These are phyloP conservation scores for Zaprionus kolodkinae DNA, from an alignment of 1,140 invertebrate genomes.

Conservation along the genomic window DNA sequence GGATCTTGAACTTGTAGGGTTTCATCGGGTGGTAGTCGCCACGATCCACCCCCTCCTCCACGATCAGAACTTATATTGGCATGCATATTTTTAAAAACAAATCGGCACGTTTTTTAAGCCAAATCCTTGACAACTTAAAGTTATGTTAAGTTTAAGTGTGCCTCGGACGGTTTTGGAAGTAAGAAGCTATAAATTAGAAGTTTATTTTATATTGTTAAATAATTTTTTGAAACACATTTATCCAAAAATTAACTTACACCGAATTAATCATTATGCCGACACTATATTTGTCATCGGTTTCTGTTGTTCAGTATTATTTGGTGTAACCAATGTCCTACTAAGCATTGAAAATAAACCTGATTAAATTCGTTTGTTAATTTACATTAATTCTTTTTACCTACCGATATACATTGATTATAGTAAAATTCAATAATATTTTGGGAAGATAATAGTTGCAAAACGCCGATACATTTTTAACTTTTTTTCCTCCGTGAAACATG, in stretches of 20 bases:
- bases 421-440: neutral
- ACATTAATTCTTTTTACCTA: neutral
- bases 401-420: conserved; percentile 4
- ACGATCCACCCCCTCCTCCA: conserved; percentile 88
- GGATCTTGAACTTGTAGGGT: conserved; percentile 94
- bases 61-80: conserved; percentile 92
- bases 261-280: conserved; percentile 37
- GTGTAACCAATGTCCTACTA: conserved; percentile 20
- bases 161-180: conserved; percentile 50
- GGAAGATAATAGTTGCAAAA: neutral
- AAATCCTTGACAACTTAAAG: conserved; percentile 31
- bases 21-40: conserved; percentile 94
- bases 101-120: conserved; percentile 85
- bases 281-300: conserved; percentile 40
- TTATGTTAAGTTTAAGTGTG: conserved; percentile 42
- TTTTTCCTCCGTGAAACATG: neutral
- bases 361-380: neutral
- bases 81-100: conserved; percentile 87
- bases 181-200: conserved; percentile 34
- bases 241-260: conserved; percentile 9
- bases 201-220: neutral
- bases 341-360: neutral
- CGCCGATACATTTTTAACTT: neutral
- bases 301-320: conserved; percentile 9
- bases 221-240: neutral